Evolutionary conservation across 2,797 vertebrate species (phyloP).

Genomic region (Myotis vivesi): DNA sequence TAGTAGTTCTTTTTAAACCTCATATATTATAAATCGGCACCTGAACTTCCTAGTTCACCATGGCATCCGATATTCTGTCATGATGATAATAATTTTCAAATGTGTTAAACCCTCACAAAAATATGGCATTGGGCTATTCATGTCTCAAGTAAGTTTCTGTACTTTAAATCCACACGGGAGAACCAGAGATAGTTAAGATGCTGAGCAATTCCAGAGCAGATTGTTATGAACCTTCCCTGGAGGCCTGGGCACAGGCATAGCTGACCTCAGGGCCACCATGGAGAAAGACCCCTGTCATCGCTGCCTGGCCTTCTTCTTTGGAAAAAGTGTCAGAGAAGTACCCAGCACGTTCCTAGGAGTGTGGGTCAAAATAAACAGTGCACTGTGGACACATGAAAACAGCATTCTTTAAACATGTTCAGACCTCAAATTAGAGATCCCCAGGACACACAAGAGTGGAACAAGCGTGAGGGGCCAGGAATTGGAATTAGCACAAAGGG

Average conservation of each 20-base stretch:
- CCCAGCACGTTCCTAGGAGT: slow-evolving; percentile 11
- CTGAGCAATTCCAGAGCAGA: background rate
- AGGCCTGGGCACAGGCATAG: background rate
- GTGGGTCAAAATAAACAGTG: slow-evolving; percentile 65
- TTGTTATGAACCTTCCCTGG: background rate
- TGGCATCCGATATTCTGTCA: slow-evolving; percentile 12
- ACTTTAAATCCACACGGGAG: slow-evolving; percentile 19
- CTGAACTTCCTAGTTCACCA: slow-evolving; percentile 27
- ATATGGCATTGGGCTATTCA: background rate
- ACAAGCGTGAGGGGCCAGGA: slow-evolving; percentile 48
- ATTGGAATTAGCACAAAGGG: slow-evolving; percentile 66
- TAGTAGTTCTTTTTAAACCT: slow-evolving; percentile 41
- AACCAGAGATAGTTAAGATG: background rate
- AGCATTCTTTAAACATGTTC: slow-evolving; percentile 71
- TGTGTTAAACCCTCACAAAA: background rate
- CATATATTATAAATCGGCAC: background rate
- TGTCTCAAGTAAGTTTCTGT: background rate
- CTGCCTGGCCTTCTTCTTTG: background rate
- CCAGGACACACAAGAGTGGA: slow-evolving; percentile 42
- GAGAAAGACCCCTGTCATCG: slow-evolving; percentile 18
- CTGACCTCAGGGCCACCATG: background rate
- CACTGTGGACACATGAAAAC: slow-evolving; percentile 68
- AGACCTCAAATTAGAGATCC: slow-evolving; percentile 60
- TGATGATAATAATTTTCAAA: slow-evolving; percentile 38
- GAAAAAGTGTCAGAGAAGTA: background rate